Percentiles rank a stretch among this genome's conserved stretches.
Conservation (phyloP, 2,797 vertebrate species). For the Benthosema pterotum region DNA sequence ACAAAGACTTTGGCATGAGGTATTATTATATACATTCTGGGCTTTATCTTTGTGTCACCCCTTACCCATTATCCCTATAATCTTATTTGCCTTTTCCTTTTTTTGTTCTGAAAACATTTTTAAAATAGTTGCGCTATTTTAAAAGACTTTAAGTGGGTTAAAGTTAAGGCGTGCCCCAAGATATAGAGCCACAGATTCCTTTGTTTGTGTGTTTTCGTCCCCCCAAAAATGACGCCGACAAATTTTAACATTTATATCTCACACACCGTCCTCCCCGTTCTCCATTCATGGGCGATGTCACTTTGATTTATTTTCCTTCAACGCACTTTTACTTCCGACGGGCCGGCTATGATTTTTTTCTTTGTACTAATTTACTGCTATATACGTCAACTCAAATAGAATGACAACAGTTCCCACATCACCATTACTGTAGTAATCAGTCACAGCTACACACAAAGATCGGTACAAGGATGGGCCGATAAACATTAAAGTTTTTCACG, state of each 20-base stretch:
- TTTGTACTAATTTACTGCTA: background rate
- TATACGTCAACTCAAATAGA: background rate
- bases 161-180: too few relatives aligned
- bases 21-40: too few relatives aligned
- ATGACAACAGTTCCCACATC: slow-evolving; percentile 7
- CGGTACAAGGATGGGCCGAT: too few relatives aligned
- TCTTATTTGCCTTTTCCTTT: too few relatives aligned
- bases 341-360: slow-evolving; percentile 44
- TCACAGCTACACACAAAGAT: slow-evolving; percentile 39
- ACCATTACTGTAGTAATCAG: slow-evolving; percentile 11
- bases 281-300: background rate
- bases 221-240: slow-evolving; percentile 7
- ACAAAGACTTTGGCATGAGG: slow-evolving; percentile 37
- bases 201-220: slow-evolving; percentile 19
- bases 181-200: slow-evolving; percentile 15
- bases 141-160: too few relatives aligned
- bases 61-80: too few relatives aligned
- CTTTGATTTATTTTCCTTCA: slow-evolving; percentile 11
- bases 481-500: too few relatives aligned
- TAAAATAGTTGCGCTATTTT: too few relatives aligned
- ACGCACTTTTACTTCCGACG: slow-evolving; percentile 46
- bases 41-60: too few relatives aligned
- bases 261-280: background rate
- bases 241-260: slow-evolving; percentile 17
- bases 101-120: too few relatives aligned